A percentile compares a stretch with the other conserved stretches of the same genome.
phyloP scores from a whole-genome alignment of 2,113 vertebrate genomes.

The Oostethus manadensis region DNA sequence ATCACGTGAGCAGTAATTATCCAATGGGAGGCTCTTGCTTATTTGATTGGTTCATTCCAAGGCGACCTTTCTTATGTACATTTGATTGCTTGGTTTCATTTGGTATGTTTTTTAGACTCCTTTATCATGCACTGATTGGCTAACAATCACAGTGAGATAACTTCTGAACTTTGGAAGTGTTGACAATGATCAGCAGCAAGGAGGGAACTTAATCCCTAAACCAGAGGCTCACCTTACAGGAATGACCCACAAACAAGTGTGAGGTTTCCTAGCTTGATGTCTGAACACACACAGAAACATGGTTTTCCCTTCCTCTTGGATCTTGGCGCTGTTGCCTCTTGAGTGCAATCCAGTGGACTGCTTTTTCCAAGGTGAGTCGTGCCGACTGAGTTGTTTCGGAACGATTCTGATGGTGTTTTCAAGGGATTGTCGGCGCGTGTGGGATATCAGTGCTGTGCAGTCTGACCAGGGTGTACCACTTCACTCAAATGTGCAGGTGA shows the following conservation, averaged over 20 bases:
- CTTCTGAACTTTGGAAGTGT: slow-evolving; percentile 48
- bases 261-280: neutral
- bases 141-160: slow-evolving; percentile 14
- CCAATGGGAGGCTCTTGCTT: too few relatives aligned
- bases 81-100: slow-evolving; percentile 16
- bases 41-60: too few relatives aligned
- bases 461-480: slow-evolving; percentile 78
- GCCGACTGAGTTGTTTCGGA: neutral
- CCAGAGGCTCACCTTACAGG: slow-evolving; percentile 7
- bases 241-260: slow-evolving; percentile 3
- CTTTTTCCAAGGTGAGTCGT: slow-evolving; percentile 76
- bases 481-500: slow-evolving; percentile 77
- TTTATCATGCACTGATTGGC: slow-evolving; percentile 30
- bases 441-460: slow-evolving; percentile 77
- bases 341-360: slow-evolving; percentile 65
- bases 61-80: neutral
- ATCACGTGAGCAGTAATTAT: too few relatives aligned
- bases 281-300: slow-evolving; percentile 24
- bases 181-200: slow-evolving; percentile 13
- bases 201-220: neutral
- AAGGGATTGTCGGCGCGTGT: slow-evolving; percentile 80
- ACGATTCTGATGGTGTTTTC: neutral
- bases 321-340: slow-evolving; percentile 50
- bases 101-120: slow-evolving; percentile 21
- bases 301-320: slow-evolving; percentile 64